Base-by-base conservation (phyloP, 2,888 invertebrate genomes). In the Dicycla oo region DNA sequence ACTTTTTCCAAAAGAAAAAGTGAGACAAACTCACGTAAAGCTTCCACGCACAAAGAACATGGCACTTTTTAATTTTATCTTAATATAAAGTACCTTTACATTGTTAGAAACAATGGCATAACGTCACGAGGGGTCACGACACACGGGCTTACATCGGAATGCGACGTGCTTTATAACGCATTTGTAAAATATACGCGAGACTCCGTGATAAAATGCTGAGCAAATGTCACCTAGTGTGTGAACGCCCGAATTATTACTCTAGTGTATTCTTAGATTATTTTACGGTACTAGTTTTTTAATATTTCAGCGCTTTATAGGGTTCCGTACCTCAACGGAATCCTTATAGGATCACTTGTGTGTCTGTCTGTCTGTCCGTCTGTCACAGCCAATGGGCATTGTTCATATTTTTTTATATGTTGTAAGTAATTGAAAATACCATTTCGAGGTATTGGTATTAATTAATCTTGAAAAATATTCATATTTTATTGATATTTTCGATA, bases 111-210 rank as follows among this genome's bases (percentile, higher is more conserved):
- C 60, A 81, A 67, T 53, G 13, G 61, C 65, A 70, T 70, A 57
- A 43, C 51, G 47, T 10, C 26, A 61, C 62, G 38, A 58, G 60
- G 56, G 58, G 60, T 69, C 79, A 67, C 45, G 18, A 67, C 47
- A 78, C 72, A 54, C 56, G 38, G 38, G 54, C 34, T 49, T 45
- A 65, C 75, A 75, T 70, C 79, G 54, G 75, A 75, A 75, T 62
- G 61, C 56, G 53, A 30, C 20, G 54, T 68, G 64, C 58, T 78
- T 67, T 79, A 49, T 60, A 58, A 65, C 45, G 30, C 57, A 68
- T 75, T 70, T 70, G 67, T 62, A 60, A 53, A 68, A 58, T 72
- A 65, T 23, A 82, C 1, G 40, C 53, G 43, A 58, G 26, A 38
- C 53, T 58, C 15, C 47, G 58, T 76, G 62, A 66, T 64, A 77